Evolutionary conservation across 1,140 invertebrate species (phyloP), one percentile per base, ranked within the genome.

Genomic region (Aplysia californica): DNA sequence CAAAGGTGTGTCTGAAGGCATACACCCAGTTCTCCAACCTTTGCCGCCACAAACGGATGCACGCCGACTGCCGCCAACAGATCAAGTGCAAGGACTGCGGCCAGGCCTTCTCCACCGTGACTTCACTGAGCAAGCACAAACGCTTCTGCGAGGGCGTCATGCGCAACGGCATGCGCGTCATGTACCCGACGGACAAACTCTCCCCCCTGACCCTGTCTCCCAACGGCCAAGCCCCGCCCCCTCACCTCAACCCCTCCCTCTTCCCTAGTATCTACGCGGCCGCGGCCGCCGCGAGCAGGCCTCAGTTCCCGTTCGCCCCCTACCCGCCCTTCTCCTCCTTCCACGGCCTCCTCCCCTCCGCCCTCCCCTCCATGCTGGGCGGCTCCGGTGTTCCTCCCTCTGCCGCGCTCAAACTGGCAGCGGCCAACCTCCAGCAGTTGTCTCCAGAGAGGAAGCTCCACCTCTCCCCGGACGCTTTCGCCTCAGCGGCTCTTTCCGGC

Each of bases 21-120:
- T 99, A 99, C 91, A 99, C 98, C 0, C 98, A 99, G 91, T 99
- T 99, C 89, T 99, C 98, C 20, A 99, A 99, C 89, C 92, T 99
- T 81, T 99, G 98, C 87, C 94, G 98, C 26, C 98, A 99, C 91
- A 99, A 98, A 87, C 95, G 98, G 78, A 99, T 99, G 96, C 98
- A 99, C 91, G 94, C 94, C 21, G 94, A 95, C 85, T 92, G 91
- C 81, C 86, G 88, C 0, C 88, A 89, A 75, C 88, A 90, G 78
- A 89, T 89, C 68, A 90, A 97, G 90, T 98, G 97, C 90, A 93
- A 92, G 81, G 97, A 97, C 92, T 99, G 97, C 88, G 93, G 94
- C 10, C 95, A 98, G 86, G 94, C 94, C 2, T 98, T 98, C 90
- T 95, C 93, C 41, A 97, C 96, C 0, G 93, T 94, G 18, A 96